phyloP scores from a whole-genome alignment of 37 sponge, comb jelly and placozoan species.

The Eunapius fragilis region DNA sequence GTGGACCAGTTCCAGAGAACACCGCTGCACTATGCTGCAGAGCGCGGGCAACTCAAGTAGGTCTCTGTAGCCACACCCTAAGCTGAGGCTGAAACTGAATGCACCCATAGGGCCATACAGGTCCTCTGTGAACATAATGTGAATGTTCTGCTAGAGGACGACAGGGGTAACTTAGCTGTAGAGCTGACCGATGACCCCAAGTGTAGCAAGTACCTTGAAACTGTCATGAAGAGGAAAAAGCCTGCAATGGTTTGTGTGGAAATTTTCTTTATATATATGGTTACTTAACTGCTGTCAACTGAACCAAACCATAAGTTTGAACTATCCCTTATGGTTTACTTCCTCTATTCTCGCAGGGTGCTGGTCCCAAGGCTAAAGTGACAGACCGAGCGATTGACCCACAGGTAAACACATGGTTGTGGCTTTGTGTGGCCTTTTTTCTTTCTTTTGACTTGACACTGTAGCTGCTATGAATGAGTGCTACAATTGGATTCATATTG shows the following conservation, averaged over 20 bases:
- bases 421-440: too few species aligned
- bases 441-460: too few species aligned
- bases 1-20: slow-evolving; percentile 80
- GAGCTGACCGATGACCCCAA: slow-evolving; percentile 59
- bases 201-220: slow-evolving; percentile 45
- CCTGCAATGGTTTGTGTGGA: background rate
- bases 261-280: too few species aligned
- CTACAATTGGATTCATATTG: too few species aligned
- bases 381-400: background rate
- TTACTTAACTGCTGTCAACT: too few species aligned
- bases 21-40: slow-evolving; percentile 87
- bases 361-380: background rate
- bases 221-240: slow-evolving; percentile 11
- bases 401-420: background rate
- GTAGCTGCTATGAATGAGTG: too few species aligned
- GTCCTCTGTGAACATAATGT: slow-evolving; percentile 46
- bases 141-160: slow-evolving; percentile 35
- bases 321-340: too few species aligned
- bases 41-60: slow-evolving; percentile 75
- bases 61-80: slow-evolving; percentile 5
- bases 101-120: slow-evolving; percentile 39
- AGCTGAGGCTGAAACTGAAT: too few species aligned
- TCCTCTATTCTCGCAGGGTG: background rate
- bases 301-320: too few species aligned
- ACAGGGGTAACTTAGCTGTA: slow-evolving; percentile 56